Base-by-base conservation (phyloP, 2,888 invertebrate species). In the Taenaris catops region DNA sequence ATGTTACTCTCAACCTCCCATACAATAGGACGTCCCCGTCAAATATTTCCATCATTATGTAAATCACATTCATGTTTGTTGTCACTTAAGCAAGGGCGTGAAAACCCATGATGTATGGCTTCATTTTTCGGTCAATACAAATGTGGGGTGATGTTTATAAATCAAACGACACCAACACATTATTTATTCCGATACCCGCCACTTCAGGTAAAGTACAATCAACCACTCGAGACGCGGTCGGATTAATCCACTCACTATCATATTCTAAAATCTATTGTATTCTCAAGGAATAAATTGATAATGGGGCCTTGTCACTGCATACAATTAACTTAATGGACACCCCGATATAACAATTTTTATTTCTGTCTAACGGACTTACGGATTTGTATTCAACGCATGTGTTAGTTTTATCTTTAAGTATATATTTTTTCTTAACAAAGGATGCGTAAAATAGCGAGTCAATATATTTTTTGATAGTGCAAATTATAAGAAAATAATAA, bases 181-280 rank as follows among this genome's bases (percentile, higher is more conserved):
- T 69, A 70, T 46, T 70, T 65, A 72, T 67, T 70, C 64, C 48
- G 58, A 63, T 59, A 58, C 59, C 52, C 58, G n/a, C 47, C 51
- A 66, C 66, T 60, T 53, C 51, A 61, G 50, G 50, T 49, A 58
- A 54, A 56, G 56, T 51, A 61, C 62, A 63, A 61, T 60, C 49
- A 49, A 24, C 49, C 67, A 69, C 80, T 80, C 62, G 58, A 74
- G 48, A 60, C 66, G 69, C 55, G 78, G 76, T 72, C 44, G 67
- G 69, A 81, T 81, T 81, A 72, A 56, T 59, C 55, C 71, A 69
- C 69, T 67, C 46, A 56, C 63, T 56, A 53, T 52, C 54, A 54
- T 25, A 54, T 21, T 8, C 9, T 18, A 7, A 18, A 29, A 24
- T 24, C 23, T 25, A 38, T 41, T 41, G 31, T 44, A 34, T 17